Percentiles rank a stretch among this genome's conserved stretches.
phyloP scores from a whole-genome alignment of 2,113 vertebrate genomes.

The Lucifuga dentata region DNA sequence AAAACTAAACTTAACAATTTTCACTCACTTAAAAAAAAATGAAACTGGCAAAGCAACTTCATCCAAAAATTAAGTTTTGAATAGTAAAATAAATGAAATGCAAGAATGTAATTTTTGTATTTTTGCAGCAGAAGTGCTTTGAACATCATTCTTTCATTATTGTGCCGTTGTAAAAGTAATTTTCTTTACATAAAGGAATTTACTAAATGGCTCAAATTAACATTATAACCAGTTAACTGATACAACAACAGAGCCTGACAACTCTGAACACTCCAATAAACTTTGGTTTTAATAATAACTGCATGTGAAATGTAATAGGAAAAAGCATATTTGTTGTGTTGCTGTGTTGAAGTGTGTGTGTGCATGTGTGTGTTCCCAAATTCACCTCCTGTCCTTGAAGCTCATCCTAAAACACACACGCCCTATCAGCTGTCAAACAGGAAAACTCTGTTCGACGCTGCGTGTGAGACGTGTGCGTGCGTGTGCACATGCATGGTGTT shows the following conservation, averaged over 20 bases:
- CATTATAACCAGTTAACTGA: not conserved
- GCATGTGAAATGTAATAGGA: not conserved
- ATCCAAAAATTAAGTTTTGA: too few species aligned
- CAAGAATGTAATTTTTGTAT: too few species aligned
- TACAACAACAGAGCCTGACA: not conserved
- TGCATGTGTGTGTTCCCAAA: not conserved
- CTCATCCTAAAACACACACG: constrained; percentile 24
- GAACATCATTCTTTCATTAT: not conserved
- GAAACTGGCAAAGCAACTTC: too few species aligned
- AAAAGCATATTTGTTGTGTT: constrained; percentile 25
- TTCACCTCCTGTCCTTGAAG: constrained; percentile 59
- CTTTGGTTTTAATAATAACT: constrained; percentile 35
- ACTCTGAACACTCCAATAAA: not conserved
- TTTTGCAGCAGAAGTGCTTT: too few species aligned
- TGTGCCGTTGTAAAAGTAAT: not conserved
- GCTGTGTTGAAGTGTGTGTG: constrained; percentile 9
- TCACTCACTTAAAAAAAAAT: too few species aligned
- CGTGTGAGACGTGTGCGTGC: constrained; percentile 8
- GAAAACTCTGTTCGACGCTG: constrained; percentile 45
- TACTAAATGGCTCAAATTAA: constrained; percentile 6
- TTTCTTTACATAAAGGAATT: not conserved
- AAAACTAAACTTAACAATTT: too few species aligned
- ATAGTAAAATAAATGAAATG: too few species aligned
- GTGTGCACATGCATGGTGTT: not conserved
- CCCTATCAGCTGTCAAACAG: constrained; percentile 54